Percentiles rank a stretch among this genome's conserved stretches.
Evolutionary conservation across 1,140 invertebrate species (phyloP).

Genomic region (Trachymyrmex cornetzi): DNA sequence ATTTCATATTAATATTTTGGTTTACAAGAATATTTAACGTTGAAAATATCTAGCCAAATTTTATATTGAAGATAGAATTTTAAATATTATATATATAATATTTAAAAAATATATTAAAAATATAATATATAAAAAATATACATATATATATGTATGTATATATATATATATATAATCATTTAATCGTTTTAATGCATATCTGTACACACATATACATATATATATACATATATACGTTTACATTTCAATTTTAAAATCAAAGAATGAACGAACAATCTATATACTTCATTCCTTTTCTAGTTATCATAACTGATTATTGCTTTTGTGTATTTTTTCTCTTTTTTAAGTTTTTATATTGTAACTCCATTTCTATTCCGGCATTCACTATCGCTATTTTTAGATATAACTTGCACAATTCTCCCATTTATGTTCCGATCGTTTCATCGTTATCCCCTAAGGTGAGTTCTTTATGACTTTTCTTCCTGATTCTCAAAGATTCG

Average conservation of each 20-base stretch:
- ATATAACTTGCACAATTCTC: background rate
- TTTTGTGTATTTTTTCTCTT: background rate
- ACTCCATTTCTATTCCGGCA: background rate
- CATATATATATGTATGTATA: too few relatives aligned
- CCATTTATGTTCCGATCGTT: background rate
- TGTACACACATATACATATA: too few relatives aligned
- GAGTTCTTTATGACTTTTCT: background rate
- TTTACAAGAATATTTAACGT: background rate
- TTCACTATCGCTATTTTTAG: background rate
- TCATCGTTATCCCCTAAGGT: background rate
- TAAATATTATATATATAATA: too few relatives aligned
- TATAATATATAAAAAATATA: background rate
- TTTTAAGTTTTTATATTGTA: background rate
- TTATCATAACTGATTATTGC: background rate
- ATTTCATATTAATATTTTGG: background rate
- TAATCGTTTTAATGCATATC: too few relatives aligned
- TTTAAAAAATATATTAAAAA: background rate
- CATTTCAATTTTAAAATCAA: too few relatives aligned
- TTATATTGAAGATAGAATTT: background rate
- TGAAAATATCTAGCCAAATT: background rate
- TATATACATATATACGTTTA: too few relatives aligned
- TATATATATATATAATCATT: too few relatives aligned
- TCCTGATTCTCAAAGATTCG: background rate
- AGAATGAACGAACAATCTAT: background rate
- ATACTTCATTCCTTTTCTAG: background rate